Base-by-base conservation (phyloP, 2,797 vertebrate genomes). In the Cossypha dichroa region DNA sequence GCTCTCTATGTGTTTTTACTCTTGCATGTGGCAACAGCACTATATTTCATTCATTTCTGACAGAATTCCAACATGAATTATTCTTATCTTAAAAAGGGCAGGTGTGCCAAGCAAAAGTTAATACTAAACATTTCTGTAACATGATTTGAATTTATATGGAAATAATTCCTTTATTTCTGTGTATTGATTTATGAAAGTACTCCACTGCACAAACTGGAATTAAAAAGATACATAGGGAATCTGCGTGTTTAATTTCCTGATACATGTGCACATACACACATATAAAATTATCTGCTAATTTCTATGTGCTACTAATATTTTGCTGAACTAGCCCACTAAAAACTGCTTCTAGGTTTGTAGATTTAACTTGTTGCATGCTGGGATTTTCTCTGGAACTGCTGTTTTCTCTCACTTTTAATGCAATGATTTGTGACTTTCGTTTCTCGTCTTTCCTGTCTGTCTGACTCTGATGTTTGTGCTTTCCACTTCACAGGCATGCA, bases 401-500 rank as follows among this genome's bases (percentile, higher is more conserved):
- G 52, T 95, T 93, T 95, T 97, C 78, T 97, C 95, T 97, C 84
- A 89, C 97, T 97, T 97, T 92, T 93, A 97, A 97, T 98, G 96
- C 96, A 97, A 88, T 97, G 93, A 97, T 97, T 93, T 95, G 95
- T 96, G 95, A 96, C 94, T 95, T 95, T 33, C n/a, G 36, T 96
- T 90, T 94, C 97, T 96, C 43, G 62, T 94, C 97, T 97, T 97
- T 97, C 79, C 88, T 95, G 92, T 97, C 96, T 78, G 96, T 98
- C 88, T 98, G 98, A 98, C 97, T 98, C 97, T 97, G 94, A 82
- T 98, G 96, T 99, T 97, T 98, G 97, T 98, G 97, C 98, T 98
- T 98, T 98, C 98, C 98, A 98, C 97, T 98, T 98, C 98, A 98
- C 99, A 99, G 99, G 99, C 98, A 97, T 98, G 98, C 99, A 98